Percentiles rank a stretch among this genome's conserved stretches.
Conservation (phyloP, 2,888 invertebrate genomes). For the Glaucopsyche alexis region DNA sequence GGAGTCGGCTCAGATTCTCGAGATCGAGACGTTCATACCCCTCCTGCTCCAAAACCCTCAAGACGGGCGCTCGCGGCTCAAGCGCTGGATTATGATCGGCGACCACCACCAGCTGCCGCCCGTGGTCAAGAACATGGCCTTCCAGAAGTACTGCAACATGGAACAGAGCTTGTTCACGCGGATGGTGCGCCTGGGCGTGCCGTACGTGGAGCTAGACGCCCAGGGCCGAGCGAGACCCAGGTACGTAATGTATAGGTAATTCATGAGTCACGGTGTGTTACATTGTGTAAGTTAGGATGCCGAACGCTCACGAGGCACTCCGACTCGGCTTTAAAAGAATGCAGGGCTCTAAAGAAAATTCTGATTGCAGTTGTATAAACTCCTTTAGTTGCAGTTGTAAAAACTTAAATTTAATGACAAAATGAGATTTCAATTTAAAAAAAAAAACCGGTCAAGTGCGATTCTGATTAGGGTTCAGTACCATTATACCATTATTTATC, state of each 20-base stretch:
- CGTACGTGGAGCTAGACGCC: conserved; percentile 97
- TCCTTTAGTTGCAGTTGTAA: no score
- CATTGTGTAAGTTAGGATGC: no score
- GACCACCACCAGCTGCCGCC: conserved; percentile 99
- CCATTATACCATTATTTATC: no score
- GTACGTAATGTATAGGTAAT: conserved; percentile 53
- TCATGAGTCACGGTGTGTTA: no score
- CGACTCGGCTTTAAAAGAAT: no score
- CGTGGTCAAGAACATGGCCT: conserved; percentile 99
- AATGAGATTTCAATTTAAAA: no score
- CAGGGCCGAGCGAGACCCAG: conserved; percentile 96
- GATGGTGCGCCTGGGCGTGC: conserved; percentile 96
- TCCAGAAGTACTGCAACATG: conserved; percentile 99
- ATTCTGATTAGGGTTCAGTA: no score
- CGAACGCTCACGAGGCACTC: no score
- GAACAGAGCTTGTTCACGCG: conserved; percentile 99
- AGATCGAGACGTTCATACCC: conserved; percentile 99
- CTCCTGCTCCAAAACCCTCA: conserved; percentile 98
- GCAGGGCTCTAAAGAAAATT: no score
- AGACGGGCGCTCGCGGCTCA: conserved; percentile 96
- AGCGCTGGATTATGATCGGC: conserved; percentile 99
- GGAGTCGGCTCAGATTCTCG: conserved; percentile 98
- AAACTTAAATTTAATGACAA: no score
- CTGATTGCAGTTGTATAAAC: no score
- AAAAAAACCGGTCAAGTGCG: no score